Evolutionary conservation across 2,113 vertebrate genomes (phyloP).

Genomic region (Chlamydotis undulata): DNA sequence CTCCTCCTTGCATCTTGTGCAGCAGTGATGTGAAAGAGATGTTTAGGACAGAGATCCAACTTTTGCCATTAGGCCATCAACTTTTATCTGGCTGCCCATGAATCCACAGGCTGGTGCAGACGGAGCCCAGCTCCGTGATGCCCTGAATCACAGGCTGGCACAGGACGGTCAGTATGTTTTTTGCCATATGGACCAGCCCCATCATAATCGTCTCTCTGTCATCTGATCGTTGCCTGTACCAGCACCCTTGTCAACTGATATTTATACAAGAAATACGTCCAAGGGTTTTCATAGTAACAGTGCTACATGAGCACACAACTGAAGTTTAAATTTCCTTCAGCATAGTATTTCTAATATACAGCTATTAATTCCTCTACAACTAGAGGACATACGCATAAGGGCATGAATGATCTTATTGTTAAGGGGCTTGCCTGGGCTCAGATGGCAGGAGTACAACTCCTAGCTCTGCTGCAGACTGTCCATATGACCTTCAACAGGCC

Average conservation of each 20-base stretch:
- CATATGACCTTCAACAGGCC: not conserved
- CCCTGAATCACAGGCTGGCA: not conserved
- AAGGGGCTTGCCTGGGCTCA: not conserved
- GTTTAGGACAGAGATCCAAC: not conserved
- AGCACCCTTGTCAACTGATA: not conserved
- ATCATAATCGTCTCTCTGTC: not conserved
- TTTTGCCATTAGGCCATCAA: not conserved
- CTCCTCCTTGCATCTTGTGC: not conserved
- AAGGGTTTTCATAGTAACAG: not conserved
- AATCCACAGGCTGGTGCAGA: not conserved
- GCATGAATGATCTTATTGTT: not conserved
- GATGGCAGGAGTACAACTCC: not conserved
- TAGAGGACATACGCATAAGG: not conserved
- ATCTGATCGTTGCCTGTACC: not conserved
- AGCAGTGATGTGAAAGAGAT: not conserved
- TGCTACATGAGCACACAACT: not conserved
- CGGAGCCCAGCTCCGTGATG: fast-evolving
- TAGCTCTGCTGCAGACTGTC: not conserved
- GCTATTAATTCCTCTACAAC: not conserved
- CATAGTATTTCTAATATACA: not conserved
- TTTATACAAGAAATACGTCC: not conserved
- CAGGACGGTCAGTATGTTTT: not conserved
- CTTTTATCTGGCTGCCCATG: not conserved
- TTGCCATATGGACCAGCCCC: not conserved
- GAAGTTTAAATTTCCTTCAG: not conserved